Conservation (phyloP, 2,113 vertebrate genomes). For the Lophura nycthemera region DNA sequence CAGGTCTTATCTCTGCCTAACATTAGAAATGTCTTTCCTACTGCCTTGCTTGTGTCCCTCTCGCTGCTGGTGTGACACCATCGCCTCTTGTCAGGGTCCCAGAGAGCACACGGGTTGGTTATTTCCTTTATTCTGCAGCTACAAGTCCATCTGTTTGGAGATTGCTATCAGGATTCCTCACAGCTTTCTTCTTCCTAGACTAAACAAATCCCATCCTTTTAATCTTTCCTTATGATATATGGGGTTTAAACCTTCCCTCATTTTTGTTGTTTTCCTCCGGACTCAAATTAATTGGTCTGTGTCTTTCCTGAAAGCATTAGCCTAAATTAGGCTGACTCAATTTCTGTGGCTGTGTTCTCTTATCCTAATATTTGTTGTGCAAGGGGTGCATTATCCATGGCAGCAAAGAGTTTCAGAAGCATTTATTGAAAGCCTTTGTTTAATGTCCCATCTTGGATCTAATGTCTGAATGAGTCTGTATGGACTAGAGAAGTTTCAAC, state of each 20-base stretch:
- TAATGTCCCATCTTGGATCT: neutral
- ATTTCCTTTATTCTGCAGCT: constrained; percentile 5
- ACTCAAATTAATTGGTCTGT: neutral
- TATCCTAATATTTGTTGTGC: neutral
- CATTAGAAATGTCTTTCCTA: neutral
- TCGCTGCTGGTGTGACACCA: accelerated
- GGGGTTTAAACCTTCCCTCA: neutral
- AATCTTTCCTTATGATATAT: constrained; percentile 6
- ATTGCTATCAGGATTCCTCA: neutral
- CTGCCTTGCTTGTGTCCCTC: neutral
- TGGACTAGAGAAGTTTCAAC: neutral
- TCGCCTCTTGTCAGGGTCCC: neutral
- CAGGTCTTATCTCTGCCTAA: neutral
- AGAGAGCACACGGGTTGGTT: neutral
- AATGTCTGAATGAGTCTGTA: neutral
- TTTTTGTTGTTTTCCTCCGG: neutral
- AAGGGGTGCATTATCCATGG: neutral
- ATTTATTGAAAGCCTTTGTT: neutral
- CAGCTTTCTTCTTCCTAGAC: constrained; percentile 13
- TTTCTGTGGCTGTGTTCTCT: neutral
- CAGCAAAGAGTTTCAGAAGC: neutral
- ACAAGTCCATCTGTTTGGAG: neutral
- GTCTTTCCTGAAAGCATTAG: neutral
- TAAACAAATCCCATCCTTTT: constrained; percentile 43
- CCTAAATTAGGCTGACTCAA: neutral